A percentile compares a stretch with the other conserved stretches of the same genome.
Evolutionary conservation across 2,797 vertebrate species (phyloP).

Genomic region (Otolemur crassicaudatus): DNA sequence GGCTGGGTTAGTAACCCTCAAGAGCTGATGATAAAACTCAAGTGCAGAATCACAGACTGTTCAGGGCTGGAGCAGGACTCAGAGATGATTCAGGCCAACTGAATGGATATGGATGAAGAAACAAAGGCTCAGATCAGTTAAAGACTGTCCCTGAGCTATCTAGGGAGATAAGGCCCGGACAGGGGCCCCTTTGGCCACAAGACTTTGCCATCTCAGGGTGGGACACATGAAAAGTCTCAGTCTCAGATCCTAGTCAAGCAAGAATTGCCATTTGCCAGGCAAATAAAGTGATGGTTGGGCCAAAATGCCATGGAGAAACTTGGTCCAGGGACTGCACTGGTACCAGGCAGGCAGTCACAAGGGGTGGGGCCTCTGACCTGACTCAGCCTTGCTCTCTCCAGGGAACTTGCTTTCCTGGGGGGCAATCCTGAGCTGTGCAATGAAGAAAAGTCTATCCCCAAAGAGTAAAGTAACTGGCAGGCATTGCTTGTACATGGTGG

Average conservation of each 20-base stretch:
- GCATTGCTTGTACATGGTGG: background rate
- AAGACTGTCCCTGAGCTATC: background rate
- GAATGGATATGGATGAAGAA: background rate
- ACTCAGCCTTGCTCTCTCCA: background rate
- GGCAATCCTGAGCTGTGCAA: background rate
- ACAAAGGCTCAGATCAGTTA: background rate
- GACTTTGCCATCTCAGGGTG: background rate
- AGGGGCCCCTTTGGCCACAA: background rate
- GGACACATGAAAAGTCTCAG: background rate
- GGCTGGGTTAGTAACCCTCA: background rate
- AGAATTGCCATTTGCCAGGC: background rate
- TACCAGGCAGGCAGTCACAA: background rate
- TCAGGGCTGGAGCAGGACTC: background rate
- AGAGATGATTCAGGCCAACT: background rate
- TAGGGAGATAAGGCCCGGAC: background rate
- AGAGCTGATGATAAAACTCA: background rate
- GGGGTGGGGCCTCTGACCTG: background rate
- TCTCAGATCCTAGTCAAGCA: background rate
- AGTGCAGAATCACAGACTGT: background rate
- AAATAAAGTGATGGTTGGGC: background rate
- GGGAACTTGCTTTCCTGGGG: background rate
- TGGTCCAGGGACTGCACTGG: no score
- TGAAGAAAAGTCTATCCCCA: background rate
- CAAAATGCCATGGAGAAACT: background rate
- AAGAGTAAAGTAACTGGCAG: background rate